Evolutionary conservation across 1,140 invertebrate genomes (phyloP), one percentile per base, ranked within the genome.

Genomic region (Zaprionus inermis): DNA sequence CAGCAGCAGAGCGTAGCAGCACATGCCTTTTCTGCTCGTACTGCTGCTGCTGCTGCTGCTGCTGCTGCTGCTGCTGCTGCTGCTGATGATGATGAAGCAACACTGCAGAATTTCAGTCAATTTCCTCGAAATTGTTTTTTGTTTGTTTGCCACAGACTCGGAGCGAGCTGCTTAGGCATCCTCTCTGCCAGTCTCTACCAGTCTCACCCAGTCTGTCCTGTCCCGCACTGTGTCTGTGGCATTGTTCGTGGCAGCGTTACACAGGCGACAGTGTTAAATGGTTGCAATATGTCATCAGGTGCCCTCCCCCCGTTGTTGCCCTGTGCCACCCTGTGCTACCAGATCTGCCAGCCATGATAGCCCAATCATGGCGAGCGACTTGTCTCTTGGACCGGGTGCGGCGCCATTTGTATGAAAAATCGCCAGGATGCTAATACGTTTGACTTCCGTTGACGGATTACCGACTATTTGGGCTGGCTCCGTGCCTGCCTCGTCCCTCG

Each of bases 401-500:
- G 78, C 75, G 82, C 88, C 88, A 91, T 91, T 91, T 91, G 82
- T 91, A 88, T 91, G 88, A 91, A 91, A 91, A 91, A 91, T 91
- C 88, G 88, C 83, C 82, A 89, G 88, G 88, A 91, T 91, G 88
- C 88, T 91, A 90, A 91, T 91, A 91, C 88, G 88, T 91, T 91
- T 91, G 88, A 91, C 88, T 91, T 90, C 88, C 88, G 88, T 91
- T 91, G 88, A 91, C 88, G 88, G 88, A 91, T 91, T 91, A 90
- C 88, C 80, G 80, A 81, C 82, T 84, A 89, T 89, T 89, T 89
- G 70, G 70, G 34, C 64, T 72, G 60, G 36, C 30, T 28, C 24
- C 4, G 1, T 24, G 22, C 3, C 30, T 32, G 30, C 61, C 38
- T 7, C 36, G 36, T 52, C 32, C 68, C 24, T 38, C 44, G 20